phyloP scores from a whole-genome alignment of 2,888 invertebrate genomes.

The Hyposoter dolosus region DNA sequence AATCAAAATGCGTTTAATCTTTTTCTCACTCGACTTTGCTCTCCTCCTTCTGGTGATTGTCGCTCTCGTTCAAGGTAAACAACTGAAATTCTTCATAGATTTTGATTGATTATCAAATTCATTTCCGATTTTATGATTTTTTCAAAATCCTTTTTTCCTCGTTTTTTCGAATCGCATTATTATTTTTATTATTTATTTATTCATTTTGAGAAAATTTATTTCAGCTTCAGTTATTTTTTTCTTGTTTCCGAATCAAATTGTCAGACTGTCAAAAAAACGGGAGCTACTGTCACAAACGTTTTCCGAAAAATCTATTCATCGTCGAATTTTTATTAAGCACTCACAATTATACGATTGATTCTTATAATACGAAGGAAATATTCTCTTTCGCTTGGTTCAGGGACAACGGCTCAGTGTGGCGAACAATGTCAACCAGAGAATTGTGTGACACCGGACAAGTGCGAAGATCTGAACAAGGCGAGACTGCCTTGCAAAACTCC shows the following conservation, averaged over 20 bases:
- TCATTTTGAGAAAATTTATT: neutral
- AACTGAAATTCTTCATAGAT: neutral
- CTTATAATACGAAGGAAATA: neutral
- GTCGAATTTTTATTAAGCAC: too few species aligned
- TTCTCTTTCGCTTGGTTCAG: conserved; percentile 25
- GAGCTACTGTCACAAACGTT: too few species aligned
- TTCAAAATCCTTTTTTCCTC: neutral
- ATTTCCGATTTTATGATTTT: neutral
- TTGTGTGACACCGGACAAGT: conserved; percentile 69
- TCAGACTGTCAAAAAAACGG: too few species aligned
- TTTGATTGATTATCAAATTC: neutral
- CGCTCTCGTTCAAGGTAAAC: conserved; percentile 72
- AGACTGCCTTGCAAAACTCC: conserved; percentile 30
- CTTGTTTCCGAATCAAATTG: neutral
- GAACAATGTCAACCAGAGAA: conserved; percentile 67
- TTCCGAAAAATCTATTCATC: too few species aligned
- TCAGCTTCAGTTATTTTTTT: neutral
- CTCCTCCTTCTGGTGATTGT: conserved; percentile 68
- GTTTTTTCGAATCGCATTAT: neutral
- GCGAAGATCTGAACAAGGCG: conserved; percentile 35
- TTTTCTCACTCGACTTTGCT: conserved; percentile 56
- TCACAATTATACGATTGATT: too few species aligned
- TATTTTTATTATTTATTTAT: neutral
- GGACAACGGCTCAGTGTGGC: neutral
- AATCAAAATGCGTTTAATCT: conserved; percentile 71